phyloP scores from a whole-genome alignment of 2,888 invertebrate species.

The Cantharis rustica region DNA sequence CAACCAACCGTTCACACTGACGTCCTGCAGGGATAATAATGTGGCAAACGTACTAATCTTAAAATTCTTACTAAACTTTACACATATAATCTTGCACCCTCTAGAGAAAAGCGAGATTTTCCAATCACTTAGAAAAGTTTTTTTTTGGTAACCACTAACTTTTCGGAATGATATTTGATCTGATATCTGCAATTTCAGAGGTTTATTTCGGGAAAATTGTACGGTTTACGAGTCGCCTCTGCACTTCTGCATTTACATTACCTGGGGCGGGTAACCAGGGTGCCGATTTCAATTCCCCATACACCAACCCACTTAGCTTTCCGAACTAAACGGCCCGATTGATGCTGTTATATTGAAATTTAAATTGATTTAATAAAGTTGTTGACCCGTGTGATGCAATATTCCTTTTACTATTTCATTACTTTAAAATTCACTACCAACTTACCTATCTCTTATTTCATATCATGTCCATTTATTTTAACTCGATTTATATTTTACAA shows the following conservation, averaged over 20 bases:
- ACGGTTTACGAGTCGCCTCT: neutral
- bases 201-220: neutral
- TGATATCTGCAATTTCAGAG: neutral
- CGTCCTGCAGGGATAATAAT: slow-evolving; percentile 31
- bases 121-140: neutral
- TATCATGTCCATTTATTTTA: neutral
- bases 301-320: slow-evolving; percentile 9
- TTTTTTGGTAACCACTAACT: neutral
- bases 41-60: slow-evolving; percentile 30
- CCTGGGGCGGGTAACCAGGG: slow-evolving; percentile 7
- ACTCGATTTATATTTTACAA: neutral
- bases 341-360: slow-evolving; percentile 26
- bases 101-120: neutral
- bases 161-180: neutral
- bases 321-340: slow-evolving; percentile 28
- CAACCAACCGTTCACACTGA: slow-evolving; percentile 32
- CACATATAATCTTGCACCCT: neutral
- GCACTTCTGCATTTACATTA: neutral
- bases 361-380: slow-evolving; percentile 22
- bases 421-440: neutral
- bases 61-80: slow-evolving; percentile 3
- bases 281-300: slow-evolving; percentile 8
- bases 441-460: neutral
- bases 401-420: neutral
- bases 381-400: slow-evolving; percentile 5